phyloP scores from a whole-genome alignment of 2,797 vertebrate genomes.

The Glyptemys insculpta region DNA sequence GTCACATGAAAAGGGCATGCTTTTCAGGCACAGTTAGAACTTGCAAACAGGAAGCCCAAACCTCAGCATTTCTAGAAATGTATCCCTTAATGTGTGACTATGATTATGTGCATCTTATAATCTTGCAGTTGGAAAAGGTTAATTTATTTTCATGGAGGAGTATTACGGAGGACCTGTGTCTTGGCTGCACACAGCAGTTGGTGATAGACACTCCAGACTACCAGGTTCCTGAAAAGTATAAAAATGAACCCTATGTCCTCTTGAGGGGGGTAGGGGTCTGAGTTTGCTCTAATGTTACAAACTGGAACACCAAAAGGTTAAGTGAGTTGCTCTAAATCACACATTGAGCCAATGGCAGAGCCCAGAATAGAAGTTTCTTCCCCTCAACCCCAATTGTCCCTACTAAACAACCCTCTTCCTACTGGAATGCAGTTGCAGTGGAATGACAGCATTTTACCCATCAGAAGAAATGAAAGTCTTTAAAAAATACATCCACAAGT shows the following conservation, averaged over 20 bases:
- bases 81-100: not conserved
- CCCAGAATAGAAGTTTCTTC: not conserved
- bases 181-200: not conserved
- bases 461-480: not conserved
- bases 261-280: not conserved
- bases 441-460: not conserved
- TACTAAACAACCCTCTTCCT: not conserved
- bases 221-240: not conserved
- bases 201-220: not conserved
- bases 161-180: not conserved
- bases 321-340: not conserved
- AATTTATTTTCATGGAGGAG: not conserved
- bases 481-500: not conserved
- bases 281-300: not conserved
- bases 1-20: not conserved
- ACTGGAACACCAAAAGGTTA: not conserved
- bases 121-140: not conserved
- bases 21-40: not conserved
- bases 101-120: not conserved
- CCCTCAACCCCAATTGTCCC: too few species aligned
- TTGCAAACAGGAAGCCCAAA: constrained; percentile 2
- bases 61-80: not conserved
- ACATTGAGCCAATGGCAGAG: not conserved
- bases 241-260: not conserved
- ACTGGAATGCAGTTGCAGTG: not conserved